These are phyloP conservation scores for Oxyruncus cristatus DNA, from an alignment of 2,113 vertebrate genomes.

Conservation along the genomic window DNA sequence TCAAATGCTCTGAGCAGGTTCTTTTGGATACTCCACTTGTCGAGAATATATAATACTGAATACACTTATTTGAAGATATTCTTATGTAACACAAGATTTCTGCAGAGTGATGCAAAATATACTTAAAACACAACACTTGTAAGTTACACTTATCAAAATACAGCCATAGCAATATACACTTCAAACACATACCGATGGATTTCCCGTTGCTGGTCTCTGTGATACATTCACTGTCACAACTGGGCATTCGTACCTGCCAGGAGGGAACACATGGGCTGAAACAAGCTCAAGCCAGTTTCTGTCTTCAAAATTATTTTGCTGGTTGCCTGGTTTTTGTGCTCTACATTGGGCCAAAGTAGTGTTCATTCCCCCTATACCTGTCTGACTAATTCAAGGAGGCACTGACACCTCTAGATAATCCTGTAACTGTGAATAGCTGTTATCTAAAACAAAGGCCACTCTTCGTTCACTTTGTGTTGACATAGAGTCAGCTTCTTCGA, in stretches of 20 bases:
- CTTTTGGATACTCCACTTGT: background rate
- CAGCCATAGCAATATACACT: background rate
- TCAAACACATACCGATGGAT: background rate
- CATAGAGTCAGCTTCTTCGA: background rate
- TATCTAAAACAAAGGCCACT: background rate
- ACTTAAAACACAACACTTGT: background rate
- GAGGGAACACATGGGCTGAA: background rate
- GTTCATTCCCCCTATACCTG: background rate
- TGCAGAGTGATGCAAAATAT: background rate
- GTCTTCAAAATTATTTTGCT: background rate
- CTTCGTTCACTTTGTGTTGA: background rate
- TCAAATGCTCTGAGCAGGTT: background rate
- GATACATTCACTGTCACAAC: rapidly evolving
- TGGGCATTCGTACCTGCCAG: rapidly evolving
- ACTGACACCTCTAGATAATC: background rate
- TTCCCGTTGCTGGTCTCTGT: background rate
- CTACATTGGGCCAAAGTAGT: rapidly evolving
- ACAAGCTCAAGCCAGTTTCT: background rate
- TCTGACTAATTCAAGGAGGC: too few relatives aligned
- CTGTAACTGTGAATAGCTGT: background rate
- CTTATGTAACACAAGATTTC: background rate
- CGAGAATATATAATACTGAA: background rate
- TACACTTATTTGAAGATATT: background rate
- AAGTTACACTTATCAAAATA: background rate
- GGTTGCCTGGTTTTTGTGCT: background rate